A percentile compares a stretch with the other conserved stretches of the same genome.
phyloP scores from a whole-genome alignment of 2,888 invertebrate species.

The Tachina grossa region DNA sequence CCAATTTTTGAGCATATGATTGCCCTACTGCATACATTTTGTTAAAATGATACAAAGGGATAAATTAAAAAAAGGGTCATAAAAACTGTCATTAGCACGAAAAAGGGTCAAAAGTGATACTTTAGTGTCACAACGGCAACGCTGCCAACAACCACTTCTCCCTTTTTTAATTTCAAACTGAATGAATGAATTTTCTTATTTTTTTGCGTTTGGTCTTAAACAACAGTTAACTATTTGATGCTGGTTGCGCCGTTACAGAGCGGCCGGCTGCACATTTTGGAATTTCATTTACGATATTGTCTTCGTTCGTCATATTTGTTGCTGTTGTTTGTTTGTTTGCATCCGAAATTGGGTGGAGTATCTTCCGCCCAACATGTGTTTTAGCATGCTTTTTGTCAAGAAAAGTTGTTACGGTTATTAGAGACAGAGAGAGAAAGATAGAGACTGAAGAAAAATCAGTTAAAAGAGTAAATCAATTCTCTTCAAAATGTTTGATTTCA shows the following conservation, averaged over 20 bases:
- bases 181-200: slow-evolving; percentile 75
- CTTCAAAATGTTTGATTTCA: neutral
- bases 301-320: slow-evolving; percentile 45
- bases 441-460: neutral
- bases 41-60: too few species aligned
- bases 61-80: too few species aligned
- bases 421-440: neutral
- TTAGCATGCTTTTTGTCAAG: slow-evolving; percentile 68
- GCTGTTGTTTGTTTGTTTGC: slow-evolving; percentile 71
- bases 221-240: slow-evolving; percentile 58
- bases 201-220: slow-evolving; percentile 43
- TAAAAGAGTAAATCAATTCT: slow-evolving; percentile 5
- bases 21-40: too few species aligned
- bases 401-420: slow-evolving; percentile 44
- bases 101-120: too few species aligned
- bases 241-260: slow-evolving; percentile 34
- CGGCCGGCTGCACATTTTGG: slow-evolving; percentile 57
- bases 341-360: slow-evolving; percentile 82
- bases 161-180: slow-evolving; percentile 72
- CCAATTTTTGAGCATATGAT: too few species aligned
- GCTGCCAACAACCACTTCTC: slow-evolving; percentile 49
- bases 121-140: too few species aligned
- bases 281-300: slow-evolving; percentile 76
- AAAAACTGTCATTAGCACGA: too few species aligned
- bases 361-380: slow-evolving; percentile 73